Evolutionary conservation across 2,888 invertebrate genomes (phyloP).

Genomic region (Hypomecis atomaria): DNA sequence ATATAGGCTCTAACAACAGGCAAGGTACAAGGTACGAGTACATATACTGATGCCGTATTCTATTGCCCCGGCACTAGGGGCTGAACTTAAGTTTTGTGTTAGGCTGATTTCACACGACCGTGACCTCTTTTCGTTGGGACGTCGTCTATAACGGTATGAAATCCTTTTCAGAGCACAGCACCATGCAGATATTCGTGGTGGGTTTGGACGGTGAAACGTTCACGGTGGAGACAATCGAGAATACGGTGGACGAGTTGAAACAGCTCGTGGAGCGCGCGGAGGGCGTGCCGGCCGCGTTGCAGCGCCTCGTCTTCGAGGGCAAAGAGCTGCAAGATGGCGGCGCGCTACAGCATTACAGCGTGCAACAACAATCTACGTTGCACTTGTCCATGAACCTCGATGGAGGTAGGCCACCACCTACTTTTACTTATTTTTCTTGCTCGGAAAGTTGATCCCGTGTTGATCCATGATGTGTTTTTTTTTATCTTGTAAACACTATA

Average conservation of each 20-base stretch:
- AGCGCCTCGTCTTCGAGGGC: conserved; percentile 30
- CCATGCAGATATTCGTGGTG: conserved; percentile 33
- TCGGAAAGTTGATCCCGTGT: no score
- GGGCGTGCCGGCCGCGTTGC: conserved; percentile 31
- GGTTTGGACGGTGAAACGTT: conserved; percentile 29
- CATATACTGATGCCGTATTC: no score
- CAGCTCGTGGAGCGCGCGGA: conserved; percentile 26
- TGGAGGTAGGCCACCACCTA: conserved; percentile 14
- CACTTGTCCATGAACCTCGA: conserved; percentile 27
- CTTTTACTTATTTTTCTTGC: no score
- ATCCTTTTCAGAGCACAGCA: neutral
- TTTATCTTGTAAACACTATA: no score
- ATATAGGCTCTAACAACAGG: no score
- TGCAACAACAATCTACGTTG: conserved; percentile 28
- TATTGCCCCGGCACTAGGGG: no score
- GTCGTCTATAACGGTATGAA: no score
- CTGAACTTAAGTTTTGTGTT: no score
- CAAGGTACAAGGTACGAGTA: no score
- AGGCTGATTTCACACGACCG: no score
- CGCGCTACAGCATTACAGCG: conserved; percentile 19
- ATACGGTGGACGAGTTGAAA: conserved; percentile 25
- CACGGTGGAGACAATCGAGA: conserved; percentile 12
- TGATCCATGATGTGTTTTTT: no score
- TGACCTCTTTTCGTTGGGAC: no score
- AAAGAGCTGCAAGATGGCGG: conserved; percentile 27